Percentiles rank a stretch among this genome's conserved stretches.
These are phyloP conservation scores for Eremophila alpestris DNA, from an alignment of 2,797 vertebrate species.

Conservation along the genomic window DNA sequence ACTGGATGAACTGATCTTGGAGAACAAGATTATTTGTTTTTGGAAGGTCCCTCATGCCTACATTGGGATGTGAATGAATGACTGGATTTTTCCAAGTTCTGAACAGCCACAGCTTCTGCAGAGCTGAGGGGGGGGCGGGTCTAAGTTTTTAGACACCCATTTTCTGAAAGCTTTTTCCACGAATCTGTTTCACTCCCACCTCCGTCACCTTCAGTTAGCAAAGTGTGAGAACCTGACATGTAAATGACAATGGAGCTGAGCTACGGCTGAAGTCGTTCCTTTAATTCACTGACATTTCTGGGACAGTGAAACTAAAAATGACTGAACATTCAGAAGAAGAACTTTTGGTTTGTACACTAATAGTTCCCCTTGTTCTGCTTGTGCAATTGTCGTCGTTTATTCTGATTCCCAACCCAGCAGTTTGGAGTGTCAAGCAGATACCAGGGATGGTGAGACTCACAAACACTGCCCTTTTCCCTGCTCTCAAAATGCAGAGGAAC, in stretches of 20 bases:
- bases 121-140: neutral
- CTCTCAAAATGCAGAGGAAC: neutral
- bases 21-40: neutral
- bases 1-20: neutral
- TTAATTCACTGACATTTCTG: conserved; percentile 64
- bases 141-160: neutral
- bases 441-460: neutral
- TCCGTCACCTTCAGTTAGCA: conserved; percentile 15
- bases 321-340: conserved; percentile 26
- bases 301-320: conserved; percentile 58
- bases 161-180: neutral
- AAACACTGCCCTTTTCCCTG: neutral
- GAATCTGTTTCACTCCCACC: conserved; percentile 36
- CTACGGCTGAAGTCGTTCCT: neutral
- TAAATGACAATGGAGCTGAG: conserved; percentile 54
- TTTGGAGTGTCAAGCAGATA: neutral
- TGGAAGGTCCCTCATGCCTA: neutral
- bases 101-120: neutral
- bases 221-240: conserved; percentile 52
- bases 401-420: neutral
- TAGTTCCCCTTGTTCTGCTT: conserved; percentile 46
- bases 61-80: neutral
- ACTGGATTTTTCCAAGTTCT: neutral
- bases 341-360: conserved; percentile 42
- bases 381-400: conserved; percentile 21